Evolutionary conservation across 2,888 invertebrate genomes (phyloP).

Genomic region (Caprella mutica): DNA sequence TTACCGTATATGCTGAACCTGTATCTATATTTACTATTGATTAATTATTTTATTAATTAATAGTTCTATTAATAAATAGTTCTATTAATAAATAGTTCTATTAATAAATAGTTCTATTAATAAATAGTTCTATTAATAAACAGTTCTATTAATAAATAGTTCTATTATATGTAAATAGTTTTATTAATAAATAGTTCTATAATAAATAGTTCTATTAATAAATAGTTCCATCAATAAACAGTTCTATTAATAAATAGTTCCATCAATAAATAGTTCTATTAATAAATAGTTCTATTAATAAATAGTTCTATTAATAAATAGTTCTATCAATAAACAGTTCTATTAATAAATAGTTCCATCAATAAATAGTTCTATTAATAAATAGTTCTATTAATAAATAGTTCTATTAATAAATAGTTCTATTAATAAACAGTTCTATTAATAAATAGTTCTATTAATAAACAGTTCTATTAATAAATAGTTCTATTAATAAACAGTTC

Average conservation of each 20-base stretch:
- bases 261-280: neutral
- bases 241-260: conserved; percentile 1
- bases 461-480: too few relatives aligned
- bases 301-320: conserved; percentile 7
- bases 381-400: too few relatives aligned
- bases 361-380: neutral
- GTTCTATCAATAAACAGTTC: neutral
- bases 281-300: neutral
- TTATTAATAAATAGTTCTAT: neutral
- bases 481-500: too few relatives aligned
- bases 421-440: too few relatives aligned
- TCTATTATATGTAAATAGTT: neutral
- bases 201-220: conserved; percentile 6
- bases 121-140: neutral
- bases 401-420: too few relatives aligned
- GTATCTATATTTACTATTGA: neutral
- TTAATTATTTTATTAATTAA: too few relatives aligned
- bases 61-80: too few relatives aligned
- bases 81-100: too few relatives aligned
- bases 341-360: conserved; percentile 5
- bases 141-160: neutral
- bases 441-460: too few relatives aligned
- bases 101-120: too few relatives aligned
- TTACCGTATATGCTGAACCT: neutral
- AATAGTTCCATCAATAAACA: neutral